phyloP scores from a whole-genome alignment of 2,888 invertebrate genomes.

The Caenorhabditis virilis region DNA sequence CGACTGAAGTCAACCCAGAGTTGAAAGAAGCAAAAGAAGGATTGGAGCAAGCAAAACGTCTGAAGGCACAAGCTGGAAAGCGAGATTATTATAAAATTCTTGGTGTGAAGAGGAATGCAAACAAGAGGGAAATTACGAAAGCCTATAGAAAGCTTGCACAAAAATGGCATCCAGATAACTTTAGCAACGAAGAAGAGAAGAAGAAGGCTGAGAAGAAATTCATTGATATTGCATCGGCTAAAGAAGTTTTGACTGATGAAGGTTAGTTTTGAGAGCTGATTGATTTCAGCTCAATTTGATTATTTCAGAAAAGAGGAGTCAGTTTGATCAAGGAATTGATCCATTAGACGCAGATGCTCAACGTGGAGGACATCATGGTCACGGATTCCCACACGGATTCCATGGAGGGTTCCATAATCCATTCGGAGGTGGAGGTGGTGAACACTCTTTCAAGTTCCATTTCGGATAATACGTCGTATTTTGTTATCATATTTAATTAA shows the following conservation, averaged over 20 bases:
- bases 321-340: slow-evolving; percentile 93
- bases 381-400: slow-evolving; percentile 53
- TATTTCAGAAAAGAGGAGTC: slow-evolving; percentile 84
- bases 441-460: slow-evolving; percentile 66
- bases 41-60: slow-evolving; percentile 82
- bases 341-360: slow-evolving; percentile 89
- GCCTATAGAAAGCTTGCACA: slow-evolving; percentile 95
- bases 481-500: no score
- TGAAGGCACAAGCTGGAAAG: slow-evolving; percentile 88
- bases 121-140: slow-evolving; percentile 89
- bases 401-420: slow-evolving; percentile 61
- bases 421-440: slow-evolving; percentile 59
- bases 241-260: slow-evolving; percentile 83
- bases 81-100: slow-evolving; percentile 97
- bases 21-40: slow-evolving; percentile 86
- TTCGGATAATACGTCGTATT: slow-evolving; percentile 22
- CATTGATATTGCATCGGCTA: slow-evolving; percentile 97
- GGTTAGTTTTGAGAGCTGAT: slow-evolving; percentile 69
- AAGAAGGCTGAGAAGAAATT: slow-evolving; percentile 90
- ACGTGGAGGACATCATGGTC: slow-evolving; percentile 44
- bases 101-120: slow-evolving; percentile 84
- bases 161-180: slow-evolving; percentile 99
- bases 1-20: slow-evolving; percentile 81
- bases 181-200: slow-evolving; percentile 77
- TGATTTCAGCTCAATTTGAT: neutral